Evolutionary conservation across 2,888 invertebrate genomes (phyloP), one percentile per base, ranked within the genome.

Genomic region (Sericinus montela): DNA sequence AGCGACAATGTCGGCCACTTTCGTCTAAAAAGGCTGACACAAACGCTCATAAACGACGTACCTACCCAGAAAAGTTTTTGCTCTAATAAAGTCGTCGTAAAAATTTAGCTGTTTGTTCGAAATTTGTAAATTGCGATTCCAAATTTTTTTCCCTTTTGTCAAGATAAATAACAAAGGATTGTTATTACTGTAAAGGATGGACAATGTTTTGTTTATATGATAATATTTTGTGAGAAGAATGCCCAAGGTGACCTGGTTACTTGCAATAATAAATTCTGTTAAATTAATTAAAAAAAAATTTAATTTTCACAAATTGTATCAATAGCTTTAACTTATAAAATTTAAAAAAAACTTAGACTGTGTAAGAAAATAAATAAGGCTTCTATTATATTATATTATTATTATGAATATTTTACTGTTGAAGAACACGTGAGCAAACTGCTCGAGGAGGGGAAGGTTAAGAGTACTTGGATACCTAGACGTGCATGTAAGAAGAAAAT

Each of bases 1-100:
- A 69, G 66, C 67, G 76, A 77, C 76, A 75, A 79, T 75, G 79
- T 67, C 79, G 79, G 75, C 59, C 69, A 78, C 80, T 81, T 81
- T 84, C 77, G 69, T 72, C 64, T 66, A 69, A 76, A 80, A 75
- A 77, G 69, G 66, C 71, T 66, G 69, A 75, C 74, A 77, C 67
- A 71, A 69, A 67, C 59, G 65, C 59, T 66, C 74, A 65, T 80
- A 80, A 81, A 80, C 66, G 64, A 61, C 55, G 60, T 55, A 63
- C 60, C 72, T 77, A 70, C 72, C 63, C 63, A 70, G 74, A 79
- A 78, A 50, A 45, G 67, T 84, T 83, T 83, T 85, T 86, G 85
- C 80, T 66, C 77, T 71, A 84, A 84, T 87, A 85, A 85, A 86
- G 61, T 64, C 52, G 56, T 57, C 63, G 63, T 79, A 75, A 75